phyloP scores from a whole-genome alignment of 2,888 invertebrate genomes.

The Trichacis sp. region DNA sequence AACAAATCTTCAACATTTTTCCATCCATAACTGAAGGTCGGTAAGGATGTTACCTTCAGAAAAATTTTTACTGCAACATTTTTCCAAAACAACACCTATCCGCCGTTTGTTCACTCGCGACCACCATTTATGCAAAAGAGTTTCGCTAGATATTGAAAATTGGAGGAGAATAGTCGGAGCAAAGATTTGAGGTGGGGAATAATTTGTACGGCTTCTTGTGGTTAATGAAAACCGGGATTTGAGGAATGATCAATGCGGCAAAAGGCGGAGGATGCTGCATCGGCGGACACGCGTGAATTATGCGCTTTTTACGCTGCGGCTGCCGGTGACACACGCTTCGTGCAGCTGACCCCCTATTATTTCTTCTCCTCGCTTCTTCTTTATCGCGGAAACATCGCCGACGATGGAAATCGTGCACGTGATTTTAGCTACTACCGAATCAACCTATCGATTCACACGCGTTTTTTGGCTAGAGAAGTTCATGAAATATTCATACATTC shows the following conservation, averaged over 20 bases:
- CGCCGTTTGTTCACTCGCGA: no score
- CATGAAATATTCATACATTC: background rate
- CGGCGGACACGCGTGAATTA: slow-evolving; percentile 36
- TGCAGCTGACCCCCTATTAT: slow-evolving; percentile 59
- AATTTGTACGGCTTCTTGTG: no score
- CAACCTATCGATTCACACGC: background rate
- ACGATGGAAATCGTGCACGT: slow-evolving; percentile 14
- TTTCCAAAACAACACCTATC: no score
- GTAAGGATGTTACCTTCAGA: no score
- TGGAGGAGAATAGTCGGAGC: no score
- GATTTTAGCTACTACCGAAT: background rate
- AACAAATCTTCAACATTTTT: no score
- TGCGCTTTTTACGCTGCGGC: slow-evolving; percentile 49
- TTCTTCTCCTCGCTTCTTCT: slow-evolving; percentile 41
- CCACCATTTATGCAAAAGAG: no score
- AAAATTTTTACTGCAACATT: no score
- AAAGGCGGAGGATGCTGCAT: slow-evolving; percentile 18
- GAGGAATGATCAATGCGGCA: slow-evolving; percentile 5
- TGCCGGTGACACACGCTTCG: slow-evolving; percentile 56
- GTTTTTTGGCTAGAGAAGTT: no score
- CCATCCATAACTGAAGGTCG: no score
- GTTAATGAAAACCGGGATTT: background rate
- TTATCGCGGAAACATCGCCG: slow-evolving; percentile 29
- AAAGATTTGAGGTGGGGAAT: no score
- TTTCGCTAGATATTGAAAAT: no score